phyloP scores from a whole-genome alignment of 2,797 vertebrate species.

The Neostethus bicornis region DNA sequence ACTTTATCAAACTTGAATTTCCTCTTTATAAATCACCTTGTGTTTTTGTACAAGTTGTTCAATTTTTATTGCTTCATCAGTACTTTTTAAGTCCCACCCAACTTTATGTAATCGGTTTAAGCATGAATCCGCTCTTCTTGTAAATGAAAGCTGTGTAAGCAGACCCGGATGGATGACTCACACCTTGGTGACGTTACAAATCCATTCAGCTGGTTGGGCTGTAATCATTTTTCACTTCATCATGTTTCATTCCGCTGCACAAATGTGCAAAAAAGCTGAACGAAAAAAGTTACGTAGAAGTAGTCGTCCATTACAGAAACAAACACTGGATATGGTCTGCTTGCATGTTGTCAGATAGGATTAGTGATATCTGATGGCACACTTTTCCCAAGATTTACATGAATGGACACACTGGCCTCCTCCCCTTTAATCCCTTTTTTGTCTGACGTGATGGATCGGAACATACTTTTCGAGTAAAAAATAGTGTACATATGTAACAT shows the following conservation, averaged over 20 bases:
- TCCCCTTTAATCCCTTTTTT: not conserved
- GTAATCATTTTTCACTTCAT: not conserved
- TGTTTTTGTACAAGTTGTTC: no score
- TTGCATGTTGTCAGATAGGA: not conserved
- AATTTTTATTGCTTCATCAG: no score
- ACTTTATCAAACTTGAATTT: no score
- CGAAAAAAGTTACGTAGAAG: not conserved
- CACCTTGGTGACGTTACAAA: not conserved
- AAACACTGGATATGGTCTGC: not conserved
- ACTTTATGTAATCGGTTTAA: not conserved
- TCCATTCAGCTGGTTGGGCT: not conserved
- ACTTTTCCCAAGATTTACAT: no score
- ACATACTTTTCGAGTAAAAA: no score
- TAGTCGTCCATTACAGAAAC: not conserved
- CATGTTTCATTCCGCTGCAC: slow-evolving; percentile 9
- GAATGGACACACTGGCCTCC: not conserved
- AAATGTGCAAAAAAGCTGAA: not conserved
- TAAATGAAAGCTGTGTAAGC: slow-evolving; percentile 4
- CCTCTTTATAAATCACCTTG: no score
- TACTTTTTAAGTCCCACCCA: not conserved
- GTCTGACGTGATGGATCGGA: no score
- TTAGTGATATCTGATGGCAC: no score
- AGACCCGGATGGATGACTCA: slow-evolving; percentile 20
- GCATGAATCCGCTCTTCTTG: not conserved
- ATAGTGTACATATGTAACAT: no score